Conservation (phyloP, 2,113 vertebrate genomes). For the Tamias sibiricus region DNA sequence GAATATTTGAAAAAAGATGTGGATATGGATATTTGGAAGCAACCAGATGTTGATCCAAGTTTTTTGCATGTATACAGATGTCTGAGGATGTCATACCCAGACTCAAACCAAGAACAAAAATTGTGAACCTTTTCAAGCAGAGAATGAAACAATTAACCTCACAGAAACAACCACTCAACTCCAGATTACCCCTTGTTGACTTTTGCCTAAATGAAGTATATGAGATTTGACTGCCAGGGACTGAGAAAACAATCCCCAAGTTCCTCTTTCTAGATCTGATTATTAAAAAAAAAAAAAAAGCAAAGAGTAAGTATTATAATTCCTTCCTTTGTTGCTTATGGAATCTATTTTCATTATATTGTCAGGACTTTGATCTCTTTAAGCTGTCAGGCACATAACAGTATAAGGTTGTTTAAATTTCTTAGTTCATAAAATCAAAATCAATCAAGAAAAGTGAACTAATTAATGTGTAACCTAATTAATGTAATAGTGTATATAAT, state of each 20-base stretch:
- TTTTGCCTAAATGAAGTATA: neutral
- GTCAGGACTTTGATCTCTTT: conserved; percentile 62
- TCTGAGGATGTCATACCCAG: neutral
- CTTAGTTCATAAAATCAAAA: conserved; percentile 14
- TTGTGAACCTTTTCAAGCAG: neutral
- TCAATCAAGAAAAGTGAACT: conserved; percentile 3
- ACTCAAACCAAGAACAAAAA: conserved; percentile 25
- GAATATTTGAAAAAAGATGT: conserved; percentile 14
- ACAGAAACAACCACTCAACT: neutral
- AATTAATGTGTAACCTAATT: conserved; percentile 13
- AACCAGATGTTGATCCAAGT: conserved; percentile 38
- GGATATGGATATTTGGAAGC: conserved; percentile 28
- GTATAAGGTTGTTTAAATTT: conserved; percentile 15
- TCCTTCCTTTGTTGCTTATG: conserved; percentile 29
- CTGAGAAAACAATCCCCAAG: neutral
- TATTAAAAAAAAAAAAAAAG: conserved; percentile 6
- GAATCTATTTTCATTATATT: conserved; percentile 65
- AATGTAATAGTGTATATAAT: neutral
- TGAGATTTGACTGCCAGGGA: neutral
- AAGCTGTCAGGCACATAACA: conserved; percentile 57
- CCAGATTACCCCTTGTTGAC: neutral
- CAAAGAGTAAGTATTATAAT: neutral
- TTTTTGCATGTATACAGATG: conserved; percentile 55
- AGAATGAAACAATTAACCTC: conserved; percentile 21
- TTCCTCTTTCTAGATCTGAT: neutral